Evolutionary conservation across 2,797 vertebrate genomes (phyloP).

Genomic region (Sebastes itinus): DNA sequence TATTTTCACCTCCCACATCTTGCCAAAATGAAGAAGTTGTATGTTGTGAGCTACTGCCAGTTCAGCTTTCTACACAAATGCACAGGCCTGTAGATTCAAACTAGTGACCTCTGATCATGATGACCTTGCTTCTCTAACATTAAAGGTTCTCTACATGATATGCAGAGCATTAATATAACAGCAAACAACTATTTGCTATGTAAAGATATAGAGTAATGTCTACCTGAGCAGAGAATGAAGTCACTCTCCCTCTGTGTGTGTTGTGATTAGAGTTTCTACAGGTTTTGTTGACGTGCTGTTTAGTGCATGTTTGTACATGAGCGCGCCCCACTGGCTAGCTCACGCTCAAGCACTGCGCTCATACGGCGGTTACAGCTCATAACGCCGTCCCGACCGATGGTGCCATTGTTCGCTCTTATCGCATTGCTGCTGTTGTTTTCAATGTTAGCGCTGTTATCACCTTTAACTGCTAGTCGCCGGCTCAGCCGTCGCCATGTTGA

Average conservation of each 20-base stretch:
- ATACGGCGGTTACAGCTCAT: background rate
- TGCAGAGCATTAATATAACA: background rate
- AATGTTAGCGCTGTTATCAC: too few species aligned
- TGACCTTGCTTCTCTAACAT: constrained; percentile 3
- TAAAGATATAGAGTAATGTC: background rate
- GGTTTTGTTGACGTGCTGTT: background rate
- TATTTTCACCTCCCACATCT: constrained; percentile 35
- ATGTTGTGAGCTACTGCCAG: background rate
- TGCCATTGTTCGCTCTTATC: background rate
- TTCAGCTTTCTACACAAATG: background rate
- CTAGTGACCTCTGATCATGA: constrained; percentile 3
- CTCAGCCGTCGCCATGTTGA: too few species aligned
- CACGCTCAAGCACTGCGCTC: too few species aligned
- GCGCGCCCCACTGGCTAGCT: too few species aligned
- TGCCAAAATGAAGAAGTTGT: constrained; percentile 25
- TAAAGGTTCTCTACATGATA: background rate
- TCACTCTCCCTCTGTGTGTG: background rate
- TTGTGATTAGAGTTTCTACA: background rate
- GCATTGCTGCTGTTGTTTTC: background rate
- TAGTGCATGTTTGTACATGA: background rate
- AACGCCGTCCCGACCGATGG: background rate
- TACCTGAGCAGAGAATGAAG: background rate
- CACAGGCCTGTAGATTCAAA: background rate
- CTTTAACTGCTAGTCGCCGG: too few species aligned
- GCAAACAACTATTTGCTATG: background rate